Base-by-base conservation (phyloP, 2,888 invertebrate genomes). In the Reticulitermes lucifugus region DNA sequence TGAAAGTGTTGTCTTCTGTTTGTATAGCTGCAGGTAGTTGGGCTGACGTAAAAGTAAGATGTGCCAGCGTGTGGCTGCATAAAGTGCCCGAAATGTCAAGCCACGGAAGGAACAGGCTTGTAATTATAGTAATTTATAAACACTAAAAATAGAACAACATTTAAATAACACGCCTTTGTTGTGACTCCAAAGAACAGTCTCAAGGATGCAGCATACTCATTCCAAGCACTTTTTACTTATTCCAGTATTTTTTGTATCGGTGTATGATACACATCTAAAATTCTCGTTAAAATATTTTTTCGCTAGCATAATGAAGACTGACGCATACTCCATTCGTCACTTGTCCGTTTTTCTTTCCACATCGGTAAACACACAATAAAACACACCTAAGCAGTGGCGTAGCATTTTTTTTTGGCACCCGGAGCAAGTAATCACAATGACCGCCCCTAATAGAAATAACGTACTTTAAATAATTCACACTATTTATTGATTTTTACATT, bases 181-280 rank as follows among this genome's bases (percentile, higher is more conserved):
- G 22, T 43, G 77, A 7, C 77, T 43, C 77, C 77, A 77, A 77
- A 43, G 77, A 77, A 77, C 51, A 21, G 51, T 77, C 77, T 77
- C 77, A 77, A 77, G 77, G 77, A 9, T 41, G 22, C 6, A 60
- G 21, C 60, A 60, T 21, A 4, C 60, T 21, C 60, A 21, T 60
- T 60, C n/a, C 60, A 22, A 7, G 12, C 6, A 18, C 18, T 22
- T 60, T 60, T 60, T 60, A 60, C 21, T 21, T 35, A 6, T 21
- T 18, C 18, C n/a, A n/a, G 22, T n/a, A 21, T 59, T 59, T 60
- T 60, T 60, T 60, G 6, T 60, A 60, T 1, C 9, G 60, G 21
- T 60, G n/a, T 60, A n/a, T 18, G 60, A 60, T 60, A 60, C 14
- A 21, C 60, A 60, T 60, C 60, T 60, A 21, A 60, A 60, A 60